phyloP scores from a whole-genome alignment of 1,140 invertebrate species.

The Leptinotarsa texana region DNA sequence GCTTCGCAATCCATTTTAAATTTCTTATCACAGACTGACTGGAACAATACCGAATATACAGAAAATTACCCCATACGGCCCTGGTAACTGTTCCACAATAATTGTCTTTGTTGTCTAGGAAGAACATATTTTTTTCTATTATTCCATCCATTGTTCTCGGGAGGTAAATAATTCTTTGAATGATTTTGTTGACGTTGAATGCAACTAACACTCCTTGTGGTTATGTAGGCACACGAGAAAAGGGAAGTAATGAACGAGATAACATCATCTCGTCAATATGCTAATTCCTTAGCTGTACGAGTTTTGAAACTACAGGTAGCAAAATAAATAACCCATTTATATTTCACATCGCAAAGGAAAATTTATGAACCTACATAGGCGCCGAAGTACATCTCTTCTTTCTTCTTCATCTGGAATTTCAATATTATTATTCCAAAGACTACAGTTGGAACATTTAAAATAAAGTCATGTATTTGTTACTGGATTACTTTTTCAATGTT shows the following conservation, averaged over 20 bases:
- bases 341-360: not conserved
- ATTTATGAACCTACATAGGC: not conserved
- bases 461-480: too few relatives aligned
- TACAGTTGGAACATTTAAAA: too few relatives aligned
- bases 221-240: constrained; percentile 12
- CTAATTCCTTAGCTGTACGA: not conserved
- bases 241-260: constrained; percentile 2
- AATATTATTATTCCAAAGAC: not conserved
- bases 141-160: too few relatives aligned
- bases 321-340: constrained; percentile 13
- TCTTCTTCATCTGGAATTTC: not conserved
- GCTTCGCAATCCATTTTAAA: too few relatives aligned
- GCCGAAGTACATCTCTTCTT: not conserved
- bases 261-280: constrained; percentile 17
- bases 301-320: constrained; percentile 11
- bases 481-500: too few relatives aligned
- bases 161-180: too few relatives aligned
- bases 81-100: too few relatives aligned
- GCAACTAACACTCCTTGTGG: not conserved
- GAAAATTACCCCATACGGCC: too few relatives aligned
- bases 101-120: too few relatives aligned
- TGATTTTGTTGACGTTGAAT: not conserved
- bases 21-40: too few relatives aligned
- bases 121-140: too few relatives aligned
- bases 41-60: too few relatives aligned